Conservation (phyloP, 2,888 invertebrate species). For the Camptogramma bilineatum region DNA sequence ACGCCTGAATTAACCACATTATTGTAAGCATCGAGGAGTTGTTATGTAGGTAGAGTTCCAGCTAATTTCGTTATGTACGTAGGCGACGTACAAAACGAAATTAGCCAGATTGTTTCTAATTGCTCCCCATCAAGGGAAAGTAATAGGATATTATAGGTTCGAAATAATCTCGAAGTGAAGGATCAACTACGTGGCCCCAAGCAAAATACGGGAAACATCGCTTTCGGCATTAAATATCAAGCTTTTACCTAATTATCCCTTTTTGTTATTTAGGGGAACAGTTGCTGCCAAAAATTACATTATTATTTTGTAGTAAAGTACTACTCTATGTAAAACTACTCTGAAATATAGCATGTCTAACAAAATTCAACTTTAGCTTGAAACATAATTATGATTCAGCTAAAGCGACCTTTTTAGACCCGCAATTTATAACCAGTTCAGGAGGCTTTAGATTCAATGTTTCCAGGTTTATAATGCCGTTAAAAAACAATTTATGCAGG, state of each 20-base stretch:
- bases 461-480: too few relatives aligned
- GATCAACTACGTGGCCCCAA: conserved; percentile 46
- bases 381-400: too few relatives aligned
- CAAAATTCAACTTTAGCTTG: too few relatives aligned
- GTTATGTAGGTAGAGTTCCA: not conserved
- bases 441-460: too few relatives aligned
- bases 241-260: not conserved
- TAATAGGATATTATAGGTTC: conserved; percentile 42
- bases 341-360: too few relatives aligned
- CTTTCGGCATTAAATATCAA: conserved; percentile 2
- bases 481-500: too few relatives aligned
- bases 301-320: too few relatives aligned
- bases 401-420: too few relatives aligned
- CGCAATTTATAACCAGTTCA: too few relatives aligned
- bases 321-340: too few relatives aligned
- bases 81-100: not conserved
- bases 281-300: not conserved
- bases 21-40: not conserved
- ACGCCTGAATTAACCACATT: conserved; percentile 2
- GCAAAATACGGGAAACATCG: conserved; percentile 38
- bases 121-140: conserved; percentile 37
- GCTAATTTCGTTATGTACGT: not conserved
- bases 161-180: conserved; percentile 29
- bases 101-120: conserved; percentile 28
- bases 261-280: not conserved